Percentiles rank a stretch among this genome's conserved stretches.
phyloP scores from a whole-genome alignment of 1,140 invertebrate species.

The Saccostrea echinata region DNA sequence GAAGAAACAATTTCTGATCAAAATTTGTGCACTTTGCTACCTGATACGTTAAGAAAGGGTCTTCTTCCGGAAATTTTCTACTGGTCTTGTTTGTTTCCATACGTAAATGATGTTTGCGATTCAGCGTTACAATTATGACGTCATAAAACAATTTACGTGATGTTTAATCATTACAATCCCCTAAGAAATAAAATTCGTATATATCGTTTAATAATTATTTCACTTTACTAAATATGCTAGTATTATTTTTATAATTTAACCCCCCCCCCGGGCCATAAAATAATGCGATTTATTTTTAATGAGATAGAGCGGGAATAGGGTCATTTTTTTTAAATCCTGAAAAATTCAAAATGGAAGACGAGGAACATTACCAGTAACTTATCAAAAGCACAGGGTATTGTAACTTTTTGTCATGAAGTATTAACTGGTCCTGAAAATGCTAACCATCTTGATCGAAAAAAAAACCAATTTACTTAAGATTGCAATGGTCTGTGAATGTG shows the following conservation, averaged over 20 bases:
- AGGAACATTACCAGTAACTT: not conserved
- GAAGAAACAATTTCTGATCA: not conserved
- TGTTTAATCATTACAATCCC: not conserved
- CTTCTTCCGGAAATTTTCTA: not conserved
- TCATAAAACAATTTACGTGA: not conserved
- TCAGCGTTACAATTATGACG: constrained; percentile 1
- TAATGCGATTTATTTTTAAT: not conserved
- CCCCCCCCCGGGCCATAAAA: no score
- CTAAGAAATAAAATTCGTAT: not conserved
- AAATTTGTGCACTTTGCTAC: not conserved
- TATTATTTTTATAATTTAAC: not conserved
- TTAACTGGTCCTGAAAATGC: not conserved
- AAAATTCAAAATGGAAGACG: not conserved
- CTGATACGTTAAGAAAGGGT: not conserved
- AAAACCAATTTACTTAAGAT: not conserved
- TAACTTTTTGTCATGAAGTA: not conserved
- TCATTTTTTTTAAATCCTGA: not conserved
- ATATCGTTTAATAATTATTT: no score
- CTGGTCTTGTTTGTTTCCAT: not conserved
- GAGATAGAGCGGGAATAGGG: not conserved
- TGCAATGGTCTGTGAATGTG: not conserved
- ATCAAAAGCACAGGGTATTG: not conserved
- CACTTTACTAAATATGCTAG: no score
- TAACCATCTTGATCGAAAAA: not conserved
- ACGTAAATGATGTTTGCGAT: not conserved